Percentiles rank a stretch among this genome's conserved stretches.
Conservation (phyloP, 2,888 invertebrate species). For the Drosophila kanekoi region DNA sequence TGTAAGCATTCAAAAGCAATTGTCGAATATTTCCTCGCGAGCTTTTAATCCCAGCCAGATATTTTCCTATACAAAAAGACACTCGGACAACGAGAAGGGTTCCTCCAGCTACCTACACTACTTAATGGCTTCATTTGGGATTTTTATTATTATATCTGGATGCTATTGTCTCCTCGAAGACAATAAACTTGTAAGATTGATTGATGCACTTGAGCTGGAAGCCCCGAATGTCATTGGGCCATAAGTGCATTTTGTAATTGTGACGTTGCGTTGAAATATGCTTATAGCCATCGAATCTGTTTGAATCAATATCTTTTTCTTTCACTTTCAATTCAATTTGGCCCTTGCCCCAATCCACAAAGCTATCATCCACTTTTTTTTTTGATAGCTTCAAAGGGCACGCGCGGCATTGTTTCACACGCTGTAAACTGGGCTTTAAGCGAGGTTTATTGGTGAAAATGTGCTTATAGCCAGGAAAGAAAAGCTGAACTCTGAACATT, state of each 20-base stretch:
- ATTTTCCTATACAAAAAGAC: constrained; percentile 19
- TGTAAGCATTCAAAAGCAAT: neutral
- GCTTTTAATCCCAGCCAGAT: neutral
- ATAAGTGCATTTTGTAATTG: constrained; percentile 66
- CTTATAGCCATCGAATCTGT: constrained; percentile 43
- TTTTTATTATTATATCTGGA: constrained; percentile 25
- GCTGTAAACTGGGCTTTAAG: constrained; percentile 27
- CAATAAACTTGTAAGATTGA: constrained; percentile 63
- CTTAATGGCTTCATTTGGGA: constrained; percentile 48
- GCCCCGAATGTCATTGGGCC: constrained; percentile 54
- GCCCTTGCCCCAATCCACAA: constrained; percentile 8
- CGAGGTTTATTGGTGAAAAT: constrained; percentile 27
- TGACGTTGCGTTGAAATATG: constrained; percentile 63
- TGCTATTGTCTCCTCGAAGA: constrained; percentile 48
- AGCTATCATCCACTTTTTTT: constrained; percentile 11
- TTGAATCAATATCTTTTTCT: constrained; percentile 34
- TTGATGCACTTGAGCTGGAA: constrained; percentile 60
- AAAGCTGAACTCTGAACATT: neutral
- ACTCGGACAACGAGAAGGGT: constrained; percentile 18
- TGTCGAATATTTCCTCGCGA: neutral
- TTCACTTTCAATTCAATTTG: constrained; percentile 33
- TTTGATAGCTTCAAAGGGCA: constrained; percentile 16
- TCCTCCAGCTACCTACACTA: constrained; percentile 45
- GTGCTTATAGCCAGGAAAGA: constrained; percentile 1
- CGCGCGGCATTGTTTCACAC: constrained; percentile 35